A percentile compares a stretch with the other conserved stretches of the same genome.
Conservation (phyloP, 2,888 invertebrate genomes). For the Drosophila percnosoma region DNA sequence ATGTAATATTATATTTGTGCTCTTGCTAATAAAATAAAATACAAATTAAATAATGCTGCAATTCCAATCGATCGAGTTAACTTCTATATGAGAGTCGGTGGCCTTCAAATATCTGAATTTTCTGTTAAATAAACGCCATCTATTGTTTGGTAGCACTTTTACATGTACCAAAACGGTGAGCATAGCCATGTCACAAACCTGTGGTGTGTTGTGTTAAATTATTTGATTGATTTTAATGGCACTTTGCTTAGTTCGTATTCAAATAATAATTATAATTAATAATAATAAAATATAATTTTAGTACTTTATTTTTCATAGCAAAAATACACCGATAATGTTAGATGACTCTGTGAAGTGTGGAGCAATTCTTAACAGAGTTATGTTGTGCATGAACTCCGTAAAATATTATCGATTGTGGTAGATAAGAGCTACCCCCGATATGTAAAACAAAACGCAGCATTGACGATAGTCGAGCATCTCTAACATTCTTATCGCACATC, state of each 20-base stretch:
- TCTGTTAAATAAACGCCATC: conserved; percentile 11
- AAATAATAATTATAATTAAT: background rate
- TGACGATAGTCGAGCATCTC: conserved; percentile 24
- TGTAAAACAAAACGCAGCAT: conserved; percentile 12
- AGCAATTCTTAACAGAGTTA: conserved; percentile 22
- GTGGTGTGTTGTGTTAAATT: conserved; percentile 8
- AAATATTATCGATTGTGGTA: conserved; percentile 33
- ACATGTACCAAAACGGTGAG: too few species aligned
- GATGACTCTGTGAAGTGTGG: conserved; percentile 17
- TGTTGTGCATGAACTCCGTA: conserved; percentile 5
- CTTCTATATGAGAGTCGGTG: too few species aligned
- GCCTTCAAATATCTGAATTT: background rate
- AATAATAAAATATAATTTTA: background rate
- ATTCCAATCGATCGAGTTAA: background rate
- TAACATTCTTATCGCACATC: conserved; percentile 42
- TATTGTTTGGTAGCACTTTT: background rate
- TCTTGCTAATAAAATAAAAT: background rate
- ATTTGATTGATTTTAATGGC: background rate
- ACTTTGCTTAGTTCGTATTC: background rate
- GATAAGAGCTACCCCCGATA: conserved; percentile 44
- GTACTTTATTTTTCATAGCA: background rate
- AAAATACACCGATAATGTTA: background rate
- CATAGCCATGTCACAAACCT: conserved; percentile 7
- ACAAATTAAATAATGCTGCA: background rate
- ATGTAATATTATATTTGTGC: background rate